Conservation (phyloP, 2,113 vertebrate genomes). For the Entelurus aequoreus region DNA sequence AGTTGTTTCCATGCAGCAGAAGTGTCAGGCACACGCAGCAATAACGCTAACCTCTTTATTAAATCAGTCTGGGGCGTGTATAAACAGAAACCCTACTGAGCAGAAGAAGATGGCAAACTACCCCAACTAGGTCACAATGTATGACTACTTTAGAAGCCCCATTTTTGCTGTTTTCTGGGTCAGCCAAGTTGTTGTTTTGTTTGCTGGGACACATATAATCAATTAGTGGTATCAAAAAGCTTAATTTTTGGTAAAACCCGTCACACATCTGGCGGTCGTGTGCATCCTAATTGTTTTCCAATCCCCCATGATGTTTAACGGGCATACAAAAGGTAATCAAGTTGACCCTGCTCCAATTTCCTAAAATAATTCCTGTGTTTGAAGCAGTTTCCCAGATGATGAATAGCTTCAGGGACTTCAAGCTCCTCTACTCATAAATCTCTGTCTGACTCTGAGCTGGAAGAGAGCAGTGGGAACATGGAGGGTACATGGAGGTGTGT, state of each 20-base stretch:
- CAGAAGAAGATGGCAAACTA: slow-evolving; percentile 59
- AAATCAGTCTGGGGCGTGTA: slow-evolving; percentile 49
- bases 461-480: slow-evolving; percentile 56
- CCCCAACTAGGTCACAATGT: slow-evolving; percentile 73
- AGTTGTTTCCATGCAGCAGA: slow-evolving; percentile 51
- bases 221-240: slow-evolving; percentile 46
- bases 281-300: slow-evolving; percentile 61
- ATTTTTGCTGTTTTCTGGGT: slow-evolving; percentile 66
- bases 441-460: slow-evolving; percentile 63
- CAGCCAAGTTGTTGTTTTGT: slow-evolving; percentile 44
- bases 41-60: slow-evolving; percentile 53
- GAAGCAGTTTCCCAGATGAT: slow-evolving; percentile 75
- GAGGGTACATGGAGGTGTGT: slow-evolving; percentile 37
- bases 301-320: slow-evolving; percentile 58
- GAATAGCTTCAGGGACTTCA: slow-evolving; percentile 73
- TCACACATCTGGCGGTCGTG: slow-evolving; percentile 35
- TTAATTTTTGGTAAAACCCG: slow-evolving; percentile 23
- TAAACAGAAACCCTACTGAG: slow-evolving; percentile 47
- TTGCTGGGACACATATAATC: slow-evolving; percentile 46
- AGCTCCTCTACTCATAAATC: slow-evolving; percentile 75
- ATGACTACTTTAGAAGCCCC: slow-evolving; percentile 43
- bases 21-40: slow-evolving; percentile 52
- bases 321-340: slow-evolving; percentile 65
- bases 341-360: slow-evolving; percentile 73
- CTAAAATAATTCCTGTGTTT: slow-evolving; percentile 77